These are phyloP conservation scores for Campoplex nolae DNA, from an alignment of 2,888 invertebrate species.

Conservation along the genomic window DNA sequence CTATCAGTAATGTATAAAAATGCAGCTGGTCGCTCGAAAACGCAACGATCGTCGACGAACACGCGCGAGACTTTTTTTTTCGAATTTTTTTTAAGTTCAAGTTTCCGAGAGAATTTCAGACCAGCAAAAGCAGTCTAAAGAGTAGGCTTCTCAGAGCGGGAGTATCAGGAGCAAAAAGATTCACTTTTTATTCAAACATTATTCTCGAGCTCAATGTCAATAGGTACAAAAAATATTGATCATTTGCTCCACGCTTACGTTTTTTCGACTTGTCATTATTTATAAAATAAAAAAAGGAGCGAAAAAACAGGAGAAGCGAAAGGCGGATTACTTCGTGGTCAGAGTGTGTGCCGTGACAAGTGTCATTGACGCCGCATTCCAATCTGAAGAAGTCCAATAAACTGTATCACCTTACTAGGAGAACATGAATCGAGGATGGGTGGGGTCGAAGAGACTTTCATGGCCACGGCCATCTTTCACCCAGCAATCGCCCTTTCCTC, in stretches of 20 bases:
- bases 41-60: not conserved
- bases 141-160: not conserved
- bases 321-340: conserved; percentile 20
- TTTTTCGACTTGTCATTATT: not conserved
- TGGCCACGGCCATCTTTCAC: conserved; percentile 62
- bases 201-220: not conserved
- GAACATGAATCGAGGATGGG: conserved; percentile 73
- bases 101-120: not conserved
- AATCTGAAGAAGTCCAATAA: conserved; percentile 83
- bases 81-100: conserved; percentile 10
- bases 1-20: conserved; percentile 77
- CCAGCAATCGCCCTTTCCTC: conserved; percentile 30
- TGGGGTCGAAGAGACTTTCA: conserved; percentile 58
- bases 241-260: not conserved
- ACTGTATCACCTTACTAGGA: conserved; percentile 83
- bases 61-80: conserved; percentile 11
- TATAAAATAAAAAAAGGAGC: not conserved
- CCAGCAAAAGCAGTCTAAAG: too few relatives aligned
- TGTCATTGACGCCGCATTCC: conserved; percentile 79
- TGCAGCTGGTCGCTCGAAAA: conserved; percentile 73
- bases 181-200: not conserved
- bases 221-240: not conserved
- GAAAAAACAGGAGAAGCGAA: not conserved
- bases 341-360: conserved; percentile 60
- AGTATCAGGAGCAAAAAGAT: conserved; percentile 54